phyloP scores from a whole-genome alignment of 1,140 invertebrate genomes.

The Drosophila hydei region DNA sequence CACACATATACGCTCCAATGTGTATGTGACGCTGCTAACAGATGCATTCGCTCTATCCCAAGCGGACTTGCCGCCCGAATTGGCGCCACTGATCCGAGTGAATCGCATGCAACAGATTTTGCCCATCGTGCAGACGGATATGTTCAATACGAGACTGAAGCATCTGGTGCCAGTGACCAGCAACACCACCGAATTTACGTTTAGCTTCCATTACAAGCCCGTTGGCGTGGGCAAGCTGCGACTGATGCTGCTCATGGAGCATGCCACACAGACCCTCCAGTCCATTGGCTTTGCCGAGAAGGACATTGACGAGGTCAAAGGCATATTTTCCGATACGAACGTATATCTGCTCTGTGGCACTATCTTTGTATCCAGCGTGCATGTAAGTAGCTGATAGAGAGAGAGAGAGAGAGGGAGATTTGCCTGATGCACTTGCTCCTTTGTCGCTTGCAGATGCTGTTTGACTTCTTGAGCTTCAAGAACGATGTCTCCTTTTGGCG shows the following conservation, averaged over 20 bases:
- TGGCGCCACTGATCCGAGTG: conserved; percentile 85
- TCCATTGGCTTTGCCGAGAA: conserved; percentile 94
- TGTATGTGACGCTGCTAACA: conserved; percentile 87
- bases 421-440: neutral
- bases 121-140: conserved; percentile 93
- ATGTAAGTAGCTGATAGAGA: conserved; percentile 90
- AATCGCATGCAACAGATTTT: conserved; percentile 89
- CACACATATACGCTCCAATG: conserved; percentile 86
- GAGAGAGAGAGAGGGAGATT: neutral
- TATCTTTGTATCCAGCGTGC: conserved; percentile 95
- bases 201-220: conserved; percentile 87
- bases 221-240: conserved; percentile 89
- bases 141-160: conserved; percentile 90
- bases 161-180: conserved; percentile 88
- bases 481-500: conserved; percentile 99
- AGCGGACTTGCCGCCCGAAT: conserved; percentile 87
- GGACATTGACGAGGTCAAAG: conserved; percentile 98
- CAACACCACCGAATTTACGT: conserved; percentile 85
- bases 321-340: conserved; percentile 98
- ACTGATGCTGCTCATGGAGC: conserved; percentile 91
- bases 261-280: conserved; percentile 90
- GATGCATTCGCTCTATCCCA: conserved; percentile 86
- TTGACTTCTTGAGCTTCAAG: conserved; percentile 99
- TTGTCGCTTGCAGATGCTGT: conserved; percentile 89
- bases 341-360: conserved; percentile 96